Evolutionary conservation across 2,888 invertebrate genomes (phyloP).

Genomic region (Lasioglossum pauxillum): DNA sequence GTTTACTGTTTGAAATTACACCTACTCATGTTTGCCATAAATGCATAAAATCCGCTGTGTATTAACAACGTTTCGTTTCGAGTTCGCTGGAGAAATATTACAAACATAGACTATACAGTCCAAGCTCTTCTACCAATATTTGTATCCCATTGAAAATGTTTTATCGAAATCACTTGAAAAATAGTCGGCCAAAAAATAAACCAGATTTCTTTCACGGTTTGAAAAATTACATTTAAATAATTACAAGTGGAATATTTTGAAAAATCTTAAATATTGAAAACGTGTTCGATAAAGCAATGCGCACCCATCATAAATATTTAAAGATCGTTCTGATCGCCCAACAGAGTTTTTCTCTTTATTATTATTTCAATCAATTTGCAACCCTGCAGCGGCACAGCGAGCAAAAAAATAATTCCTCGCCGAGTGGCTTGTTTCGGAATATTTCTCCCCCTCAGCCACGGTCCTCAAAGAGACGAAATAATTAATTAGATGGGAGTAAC

Average conservation of each 20-base stretch:
- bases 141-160: background rate
- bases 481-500: constrained; percentile 39
- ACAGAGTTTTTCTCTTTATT: background rate
- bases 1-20: too few species aligned
- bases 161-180: background rate
- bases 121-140: background rate
- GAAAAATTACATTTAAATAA: background rate
- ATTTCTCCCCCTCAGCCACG: background rate
- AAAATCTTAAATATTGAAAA: background rate
- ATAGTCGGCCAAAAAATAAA: background rate
- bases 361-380: background rate
- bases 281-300: background rate
- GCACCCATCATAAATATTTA: background rate
- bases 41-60: too few species aligned
- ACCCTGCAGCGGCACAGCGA: background rate
- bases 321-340: background rate
- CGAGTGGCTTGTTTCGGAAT: background rate
- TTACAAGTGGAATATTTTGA: background rate
- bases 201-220: background rate
- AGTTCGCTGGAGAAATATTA: background rate
- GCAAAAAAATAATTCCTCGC: background rate
- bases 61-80: background rate
- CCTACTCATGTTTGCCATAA: too few species aligned
- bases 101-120: background rate
- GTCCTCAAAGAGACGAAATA: constrained; percentile 12